Percentiles rank a stretch among this genome's conserved stretches.
phyloP scores from a whole-genome alignment of 2,113 vertebrate species.

The Phylloscopus trochilus region DNA sequence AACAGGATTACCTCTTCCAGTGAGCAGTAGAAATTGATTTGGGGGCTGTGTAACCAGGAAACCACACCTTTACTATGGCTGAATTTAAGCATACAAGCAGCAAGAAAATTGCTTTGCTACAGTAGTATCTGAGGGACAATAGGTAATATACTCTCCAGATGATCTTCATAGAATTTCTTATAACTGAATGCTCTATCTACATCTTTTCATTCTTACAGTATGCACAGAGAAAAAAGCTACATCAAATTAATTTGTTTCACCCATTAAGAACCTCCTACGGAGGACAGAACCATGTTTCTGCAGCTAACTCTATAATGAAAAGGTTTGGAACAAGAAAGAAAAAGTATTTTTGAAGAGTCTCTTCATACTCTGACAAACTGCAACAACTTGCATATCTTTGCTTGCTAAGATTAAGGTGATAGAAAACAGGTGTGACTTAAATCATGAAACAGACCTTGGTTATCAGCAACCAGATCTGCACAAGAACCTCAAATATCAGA shows the following conservation, averaged over 20 bases:
- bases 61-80: not conserved
- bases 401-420: not conserved
- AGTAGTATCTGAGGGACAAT: not conserved
- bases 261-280: not conserved
- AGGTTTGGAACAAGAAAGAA: not conserved
- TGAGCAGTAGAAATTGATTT: not conserved
- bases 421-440: not conserved
- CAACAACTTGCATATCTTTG: not conserved
- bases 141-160: not conserved
- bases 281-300: not conserved
- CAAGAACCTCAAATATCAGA: not conserved
- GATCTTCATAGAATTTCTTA: not conserved
- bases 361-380: not conserved
- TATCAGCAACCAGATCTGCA: not conserved
- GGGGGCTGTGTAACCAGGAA: not conserved
- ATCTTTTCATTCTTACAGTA: not conserved
- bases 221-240: not conserved
- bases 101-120: not conserved
- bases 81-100: not conserved
- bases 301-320: not conserved
- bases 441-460: not conserved
- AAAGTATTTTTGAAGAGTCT: not conserved
- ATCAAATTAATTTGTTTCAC: not conserved
- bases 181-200: not conserved
- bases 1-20: not conserved